phyloP scores from a whole-genome alignment of 2,797 vertebrate species.

The Tapirus indicus region DNA sequence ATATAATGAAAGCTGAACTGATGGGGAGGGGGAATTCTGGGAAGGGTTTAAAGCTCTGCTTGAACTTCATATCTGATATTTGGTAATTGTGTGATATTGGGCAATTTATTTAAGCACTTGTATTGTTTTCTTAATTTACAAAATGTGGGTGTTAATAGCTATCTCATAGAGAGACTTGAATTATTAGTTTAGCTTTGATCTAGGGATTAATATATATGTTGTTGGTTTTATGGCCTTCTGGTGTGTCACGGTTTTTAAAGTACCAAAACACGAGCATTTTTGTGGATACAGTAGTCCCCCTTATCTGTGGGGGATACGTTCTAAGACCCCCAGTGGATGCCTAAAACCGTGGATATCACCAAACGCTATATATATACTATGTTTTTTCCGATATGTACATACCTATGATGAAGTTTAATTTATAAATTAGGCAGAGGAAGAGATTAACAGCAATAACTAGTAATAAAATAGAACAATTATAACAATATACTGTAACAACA shows the following conservation, averaged over 20 bases:
- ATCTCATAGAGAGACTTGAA: not conserved
- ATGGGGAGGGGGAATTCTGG: not conserved
- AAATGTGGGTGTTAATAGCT: not conserved
- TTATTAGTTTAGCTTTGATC: not conserved
- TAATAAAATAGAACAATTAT: too few relatives aligned
- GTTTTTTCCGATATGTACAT: too few relatives aligned
- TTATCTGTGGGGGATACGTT: too few relatives aligned
- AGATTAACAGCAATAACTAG: too few relatives aligned
- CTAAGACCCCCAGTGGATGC: too few relatives aligned
- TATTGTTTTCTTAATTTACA: slow-evolving; percentile 3
- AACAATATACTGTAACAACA: too few relatives aligned
- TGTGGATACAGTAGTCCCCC: not conserved
- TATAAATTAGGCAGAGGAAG: too few relatives aligned
- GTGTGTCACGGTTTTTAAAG: not conserved
- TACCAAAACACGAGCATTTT: not conserved
- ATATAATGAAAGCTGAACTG: not conserved
- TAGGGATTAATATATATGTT: not conserved
- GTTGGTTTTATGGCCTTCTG: not conserved
- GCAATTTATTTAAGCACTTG: not conserved
- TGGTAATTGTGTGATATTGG: not conserved
- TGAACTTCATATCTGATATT: not conserved
- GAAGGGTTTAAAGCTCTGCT: not conserved
- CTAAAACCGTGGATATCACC: too few relatives aligned
- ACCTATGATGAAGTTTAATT: too few relatives aligned
- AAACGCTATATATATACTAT: too few relatives aligned